Evolutionary conservation across 2,888 invertebrate species (phyloP), one percentile per base, ranked within the genome.

Genomic region (Oscheius onirici): DNA sequence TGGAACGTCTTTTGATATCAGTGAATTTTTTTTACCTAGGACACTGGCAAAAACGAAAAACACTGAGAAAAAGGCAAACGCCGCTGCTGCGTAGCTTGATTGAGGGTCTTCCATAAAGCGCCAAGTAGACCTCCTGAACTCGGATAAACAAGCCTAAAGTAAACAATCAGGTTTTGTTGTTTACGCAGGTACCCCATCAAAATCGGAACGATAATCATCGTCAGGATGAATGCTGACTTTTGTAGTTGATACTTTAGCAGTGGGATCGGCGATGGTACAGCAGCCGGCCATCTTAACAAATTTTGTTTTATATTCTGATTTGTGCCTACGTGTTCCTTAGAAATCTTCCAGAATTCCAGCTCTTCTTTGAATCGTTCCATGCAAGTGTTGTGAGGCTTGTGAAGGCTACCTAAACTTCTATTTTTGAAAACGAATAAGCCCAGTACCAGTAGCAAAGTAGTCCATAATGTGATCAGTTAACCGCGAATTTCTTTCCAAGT

Each of bases 41-140:
- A 87, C 83, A 20, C 83, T 83, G n/a, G 83, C 79, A 65, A 86
- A 83, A n/a, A 87, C 85, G 72, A 87, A 87, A 51, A 81, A 69
- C 11, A 87, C 83, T 5, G 87, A 87, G 22, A 84, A 43, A 24
- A 86, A 58, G 8, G 85, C 82, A 70, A 86, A 86, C 10, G 78
- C 49, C 41, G 84, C 86, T 13, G 86, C 83, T 8, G 78, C 65
- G 3, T 76, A 40, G 5, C 84, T 83, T 11, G 83, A 84, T 54
- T 83, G 83, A 13, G 86, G 86, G 63, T 85, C 83, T 77, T 86
- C 86, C 68, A 86, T 73, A 43, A 85, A 77, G 20, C 78, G 70
- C 84, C 84, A 86, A 55, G 86, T 74, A 3, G 72, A 58, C 26
- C 80, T 71, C 46, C 86, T 83, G 52, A 80, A 34, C 8, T 58